These are phyloP conservation scores for Meiosimyza platycephala DNA, from an alignment of 2,888 invertebrate genomes.

Conservation along the genomic window DNA sequence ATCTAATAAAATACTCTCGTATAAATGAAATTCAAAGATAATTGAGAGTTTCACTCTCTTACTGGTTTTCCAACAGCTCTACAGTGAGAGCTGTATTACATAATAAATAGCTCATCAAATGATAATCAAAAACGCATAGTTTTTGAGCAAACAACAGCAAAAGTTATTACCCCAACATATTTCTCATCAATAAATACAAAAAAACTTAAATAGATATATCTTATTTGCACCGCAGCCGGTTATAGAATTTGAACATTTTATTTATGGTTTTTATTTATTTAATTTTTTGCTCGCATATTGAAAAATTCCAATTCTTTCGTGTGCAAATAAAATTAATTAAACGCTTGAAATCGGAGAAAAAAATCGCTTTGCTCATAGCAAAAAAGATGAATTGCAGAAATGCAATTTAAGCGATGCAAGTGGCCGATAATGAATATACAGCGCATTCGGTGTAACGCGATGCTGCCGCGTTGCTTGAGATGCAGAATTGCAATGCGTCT, in stretches of 20 bases:
- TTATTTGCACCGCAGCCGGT: background rate
- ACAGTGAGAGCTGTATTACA: no score
- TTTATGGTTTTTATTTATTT: no score
- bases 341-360: slow-evolving; percentile 39
- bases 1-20: no score
- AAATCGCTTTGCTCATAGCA: slow-evolving; percentile 43
- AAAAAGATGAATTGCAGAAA: slow-evolving; percentile 56
- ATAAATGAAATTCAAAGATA: no score
- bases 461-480: background rate
- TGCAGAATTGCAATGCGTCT: slow-evolving; percentile 2
- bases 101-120: no score
- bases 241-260: background rate
- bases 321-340: slow-evolving; percentile 62
- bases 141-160: slow-evolving; percentile 6
- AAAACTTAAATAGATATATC: no score
- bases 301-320: slow-evolving; percentile 48
- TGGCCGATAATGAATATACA: slow-evolving; percentile 50
- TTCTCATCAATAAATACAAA: background rate
- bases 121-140: no score
- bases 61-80: no score
- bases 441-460: background rate
- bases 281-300: slow-evolving; percentile 25
- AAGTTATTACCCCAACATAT: slow-evolving; percentile 9
- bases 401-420: slow-evolving; percentile 50
- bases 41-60: no score